phyloP scores from a whole-genome alignment of 35 echinoderm and acorn worm genomes.

The Antedon bifida region DNA sequence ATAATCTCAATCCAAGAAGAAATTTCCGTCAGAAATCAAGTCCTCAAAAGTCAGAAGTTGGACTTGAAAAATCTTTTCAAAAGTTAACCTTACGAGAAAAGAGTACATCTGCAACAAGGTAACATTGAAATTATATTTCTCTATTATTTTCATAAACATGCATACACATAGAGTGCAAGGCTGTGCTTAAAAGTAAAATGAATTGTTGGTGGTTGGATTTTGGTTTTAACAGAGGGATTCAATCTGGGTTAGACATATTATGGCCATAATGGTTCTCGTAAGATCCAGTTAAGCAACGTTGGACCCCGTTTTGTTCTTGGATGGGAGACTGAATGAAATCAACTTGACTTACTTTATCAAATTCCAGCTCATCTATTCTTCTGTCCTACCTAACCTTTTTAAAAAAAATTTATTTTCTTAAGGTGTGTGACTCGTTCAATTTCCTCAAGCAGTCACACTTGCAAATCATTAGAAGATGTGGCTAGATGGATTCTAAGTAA shows the following conservation, averaged over 20 bases:
- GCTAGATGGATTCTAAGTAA: conserved; percentile 60
- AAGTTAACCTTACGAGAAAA: conserved; percentile 43
- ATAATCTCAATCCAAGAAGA: conserved; percentile 47
- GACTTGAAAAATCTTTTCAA: conserved; percentile 39
- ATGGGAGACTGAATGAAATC: no score
- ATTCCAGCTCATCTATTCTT: no score
- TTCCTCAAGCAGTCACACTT: conserved; percentile 38
- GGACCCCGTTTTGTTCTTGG: no score
- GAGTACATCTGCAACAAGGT: conserved; percentile 12
- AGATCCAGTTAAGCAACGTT: no score
- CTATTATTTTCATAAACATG: neutral
- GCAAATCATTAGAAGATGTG: conserved; percentile 66
- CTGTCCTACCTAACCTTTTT: no score
- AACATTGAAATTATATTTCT: neutral
- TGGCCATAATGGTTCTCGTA: no score
- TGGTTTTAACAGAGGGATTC: no score
- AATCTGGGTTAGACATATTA: no score
- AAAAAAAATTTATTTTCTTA: no score
- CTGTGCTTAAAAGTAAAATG: neutral
- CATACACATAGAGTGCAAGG: neutral
- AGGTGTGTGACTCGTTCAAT: neutral
- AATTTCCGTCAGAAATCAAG: conserved; percentile 35
- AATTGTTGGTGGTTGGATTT: no score
- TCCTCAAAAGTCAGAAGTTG: conserved; percentile 7
- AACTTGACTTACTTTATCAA: no score